These are phyloP conservation scores for Caenorhabditis wallacei DNA, from an alignment of 2,888 invertebrate genomes.

Conservation along the genomic window DNA sequence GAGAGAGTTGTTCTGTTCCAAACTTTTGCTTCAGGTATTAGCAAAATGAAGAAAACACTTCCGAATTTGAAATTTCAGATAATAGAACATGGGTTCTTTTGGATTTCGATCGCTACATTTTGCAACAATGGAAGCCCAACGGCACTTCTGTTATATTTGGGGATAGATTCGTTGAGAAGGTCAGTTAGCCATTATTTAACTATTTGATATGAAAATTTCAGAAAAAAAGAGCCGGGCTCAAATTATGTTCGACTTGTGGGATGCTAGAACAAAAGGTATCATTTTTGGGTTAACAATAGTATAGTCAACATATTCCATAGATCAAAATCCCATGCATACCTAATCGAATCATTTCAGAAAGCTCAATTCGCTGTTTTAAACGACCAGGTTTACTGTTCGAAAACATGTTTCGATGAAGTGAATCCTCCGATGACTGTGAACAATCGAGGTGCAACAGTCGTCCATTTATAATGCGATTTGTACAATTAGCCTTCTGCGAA, in stretches of 20 bases:
- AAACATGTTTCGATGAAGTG: conserved; percentile 69
- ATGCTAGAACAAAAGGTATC: conserved; percentile 78
- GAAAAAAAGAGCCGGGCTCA: conserved; percentile 71
- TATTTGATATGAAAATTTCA: not conserved
- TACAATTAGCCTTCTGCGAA: conserved; percentile 39
- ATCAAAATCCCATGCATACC: not conserved
- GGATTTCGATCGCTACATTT: conserved; percentile 81
- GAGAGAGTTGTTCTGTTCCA: conserved; percentile 81
- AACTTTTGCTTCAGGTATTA: conserved; percentile 73
- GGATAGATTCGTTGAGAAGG: conserved; percentile 73
- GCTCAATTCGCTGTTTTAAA: conserved; percentile 69
- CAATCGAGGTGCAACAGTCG: conserved; percentile 63
- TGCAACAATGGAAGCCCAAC: conserved; percentile 78
- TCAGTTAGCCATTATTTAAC: not conserved
- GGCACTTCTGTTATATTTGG: conserved; percentile 81
- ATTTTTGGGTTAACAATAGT: too few species aligned
- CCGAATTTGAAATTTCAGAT: conserved; percentile 64
- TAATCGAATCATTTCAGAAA: conserved; percentile 44
- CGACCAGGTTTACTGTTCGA: conserved; percentile 70
- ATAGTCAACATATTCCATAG: conserved; percentile 10
- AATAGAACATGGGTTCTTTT: conserved; percentile 82
- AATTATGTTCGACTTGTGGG: conserved; percentile 78
- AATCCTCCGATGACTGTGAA: conserved; percentile 54
- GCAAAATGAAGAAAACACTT: too few species aligned
- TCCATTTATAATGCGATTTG: conserved; percentile 62